Evolutionary conservation across 2,888 invertebrate species (phyloP), one percentile per base, ranked within the genome.

Genomic region (Leucozona laternaria): DNA sequence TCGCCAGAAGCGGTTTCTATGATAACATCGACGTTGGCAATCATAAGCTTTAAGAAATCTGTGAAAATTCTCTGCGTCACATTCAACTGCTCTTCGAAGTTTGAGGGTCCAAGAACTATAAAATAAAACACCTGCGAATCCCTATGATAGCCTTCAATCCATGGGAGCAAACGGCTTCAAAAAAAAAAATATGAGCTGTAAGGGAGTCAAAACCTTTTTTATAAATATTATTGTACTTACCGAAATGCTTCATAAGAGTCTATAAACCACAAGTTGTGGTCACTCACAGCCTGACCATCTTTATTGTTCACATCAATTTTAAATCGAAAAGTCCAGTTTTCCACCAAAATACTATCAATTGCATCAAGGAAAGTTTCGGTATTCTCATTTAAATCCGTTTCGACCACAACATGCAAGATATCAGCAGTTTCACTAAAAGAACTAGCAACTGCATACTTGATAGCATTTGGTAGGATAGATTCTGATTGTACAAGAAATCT

Each of bases 251-350:
- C n/a, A 2, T 53, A 43, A 0, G 75, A 75, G 15, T 64, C 75
- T 0, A 75, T 13, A 4, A 75, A 40, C 62, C 62, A 64, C 0
- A 75, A 10, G 31, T 55, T 75, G 5, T 40, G 4, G 11, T 75
- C 53, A 31, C 75, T 28, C 0, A 28, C 28, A 15, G 62, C 10
- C 4, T 20, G 13, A 1, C n/a, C 4, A 3, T n/a, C 8, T 34
- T 64, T 20, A 15, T 64, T 62, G 31, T 64, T 64, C 5, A 75
- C 53, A 43, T 75, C 20, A 2, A 75, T 28, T 28, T 75, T 50
- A 8, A 64, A 4, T 3, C 20, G 17, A 6, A 64, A n/a, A 2
- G 15, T 20, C 62, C 53, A 3, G 0, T 75, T 20, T 4, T 43
- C 20, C 3, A 17, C 6, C 25, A 62, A 17, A 13, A 75, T 13